A percentile compares a stretch with the other conserved stretches of the same genome.
phyloP scores from a whole-genome alignment of 2,113 vertebrate species.

The Tupaia tana region DNA sequence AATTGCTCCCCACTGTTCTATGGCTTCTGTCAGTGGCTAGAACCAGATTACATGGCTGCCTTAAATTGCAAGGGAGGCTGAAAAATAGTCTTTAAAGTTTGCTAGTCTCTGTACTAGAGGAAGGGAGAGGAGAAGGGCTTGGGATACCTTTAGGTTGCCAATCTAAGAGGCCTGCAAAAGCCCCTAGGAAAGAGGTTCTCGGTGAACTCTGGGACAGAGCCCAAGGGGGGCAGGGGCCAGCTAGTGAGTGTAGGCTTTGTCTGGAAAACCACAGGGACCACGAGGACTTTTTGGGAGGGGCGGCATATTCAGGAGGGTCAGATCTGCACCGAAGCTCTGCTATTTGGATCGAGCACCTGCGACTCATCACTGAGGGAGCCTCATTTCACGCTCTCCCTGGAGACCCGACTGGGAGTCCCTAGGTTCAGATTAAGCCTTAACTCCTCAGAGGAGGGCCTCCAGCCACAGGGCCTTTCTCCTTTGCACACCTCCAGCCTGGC shows the following conservation, averaged over 20 bases:
- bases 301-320: not conserved
- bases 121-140: not conserved
- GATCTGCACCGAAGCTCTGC: not conserved
- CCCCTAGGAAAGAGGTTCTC: not conserved
- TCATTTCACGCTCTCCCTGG: not conserved
- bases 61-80: not conserved
- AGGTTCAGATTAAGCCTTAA: not conserved
- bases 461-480: not conserved
- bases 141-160: not conserved
- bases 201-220: not conserved
- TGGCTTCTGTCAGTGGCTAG: not conserved
- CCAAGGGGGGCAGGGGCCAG: not conserved
- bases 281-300: not conserved
- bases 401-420: not conserved
- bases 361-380: accelerated
- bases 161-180: not conserved
- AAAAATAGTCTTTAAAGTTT: not conserved
- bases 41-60: not conserved
- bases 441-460: not conserved
- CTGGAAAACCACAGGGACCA: not conserved
- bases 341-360: not conserved
- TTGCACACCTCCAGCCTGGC: not conserved
- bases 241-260: not conserved
- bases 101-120: not conserved
- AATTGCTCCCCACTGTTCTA: not conserved